A percentile compares a stretch with the other conserved stretches of the same genome.
Conservation (phyloP, 1,140 invertebrate species). For the Hylaeus anthracinus region DNA sequence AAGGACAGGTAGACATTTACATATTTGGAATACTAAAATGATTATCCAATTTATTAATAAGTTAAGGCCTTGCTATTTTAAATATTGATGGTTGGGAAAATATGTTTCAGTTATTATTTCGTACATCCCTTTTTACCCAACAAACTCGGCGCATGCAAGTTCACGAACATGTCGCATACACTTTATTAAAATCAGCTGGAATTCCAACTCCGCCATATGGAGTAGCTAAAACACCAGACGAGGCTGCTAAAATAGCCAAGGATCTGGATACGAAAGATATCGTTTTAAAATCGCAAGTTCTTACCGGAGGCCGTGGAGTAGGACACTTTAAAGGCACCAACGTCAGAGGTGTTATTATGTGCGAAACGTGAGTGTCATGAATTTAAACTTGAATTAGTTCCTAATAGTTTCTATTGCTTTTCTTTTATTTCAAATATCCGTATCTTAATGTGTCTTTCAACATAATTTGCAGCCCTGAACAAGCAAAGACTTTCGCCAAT, state of each 20-base stretch:
- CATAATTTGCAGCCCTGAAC: conserved; percentile 85
- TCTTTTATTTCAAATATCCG: not conserved
- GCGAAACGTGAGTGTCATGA: conserved; percentile 87
- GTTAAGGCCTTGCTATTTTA: not conserved
- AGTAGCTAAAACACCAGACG: conserved; percentile 91
- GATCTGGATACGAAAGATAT: conserved; percentile 91
- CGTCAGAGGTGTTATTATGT: conserved; percentile 95
- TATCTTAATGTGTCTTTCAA: not conserved
- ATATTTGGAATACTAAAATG: not conserved
- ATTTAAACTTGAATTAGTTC: not conserved
- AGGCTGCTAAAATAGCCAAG: conserved; percentile 90
- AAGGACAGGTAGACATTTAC: conserved; percentile 43
- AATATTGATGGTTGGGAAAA: conserved; percentile 7
- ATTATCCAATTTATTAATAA: not conserved
- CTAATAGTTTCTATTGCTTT: not conserved
- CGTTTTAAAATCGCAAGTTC: conserved; percentile 97
- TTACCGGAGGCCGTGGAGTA: conserved; percentile 96
- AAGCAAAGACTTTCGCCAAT: conserved; percentile 90
- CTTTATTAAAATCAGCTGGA: conserved; percentile 89
- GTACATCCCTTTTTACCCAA: conserved; percentile 80
- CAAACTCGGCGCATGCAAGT: conserved; percentile 92
- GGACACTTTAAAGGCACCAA: conserved; percentile 95
- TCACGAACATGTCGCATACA: conserved; percentile 96
- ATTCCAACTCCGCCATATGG: conserved; percentile 96
- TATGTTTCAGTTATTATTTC: conserved; percentile 74